phyloP scores from a whole-genome alignment of 2,797 vertebrate species.

The Epinephelus coioides region DNA sequence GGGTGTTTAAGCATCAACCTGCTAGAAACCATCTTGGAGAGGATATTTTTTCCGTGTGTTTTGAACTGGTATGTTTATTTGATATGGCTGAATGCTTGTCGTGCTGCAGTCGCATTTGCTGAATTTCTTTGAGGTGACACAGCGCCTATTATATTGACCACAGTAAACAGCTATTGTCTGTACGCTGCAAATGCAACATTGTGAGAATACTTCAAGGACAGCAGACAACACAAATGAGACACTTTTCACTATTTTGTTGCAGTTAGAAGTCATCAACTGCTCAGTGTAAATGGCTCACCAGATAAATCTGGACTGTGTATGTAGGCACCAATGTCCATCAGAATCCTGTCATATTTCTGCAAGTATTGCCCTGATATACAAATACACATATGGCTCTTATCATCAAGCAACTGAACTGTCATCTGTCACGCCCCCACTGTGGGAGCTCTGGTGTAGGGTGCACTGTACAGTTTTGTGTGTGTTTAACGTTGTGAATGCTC shows the following conservation, averaged over 20 bases:
- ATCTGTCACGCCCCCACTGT: too few species aligned
- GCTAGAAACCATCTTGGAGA: slow-evolving; percentile 1
- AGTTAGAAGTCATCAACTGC: slow-evolving; percentile 20
- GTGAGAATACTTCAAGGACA: slow-evolving; percentile 41
- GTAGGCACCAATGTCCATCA: background rate
- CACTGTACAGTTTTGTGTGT: too few species aligned
- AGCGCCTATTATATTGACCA: slow-evolving; percentile 15
- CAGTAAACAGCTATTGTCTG: slow-evolving; percentile 8
- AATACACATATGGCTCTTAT: too few species aligned
- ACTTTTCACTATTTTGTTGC: slow-evolving; percentile 31
- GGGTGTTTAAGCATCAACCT: slow-evolving; percentile 16
- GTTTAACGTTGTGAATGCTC: too few species aligned
- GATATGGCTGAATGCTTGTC: background rate
- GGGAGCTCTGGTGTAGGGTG: too few species aligned
- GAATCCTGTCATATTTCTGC: background rate
- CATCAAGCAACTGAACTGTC: too few species aligned
- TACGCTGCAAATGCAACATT: slow-evolving; percentile 29
- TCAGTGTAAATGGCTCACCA: slow-evolving; percentile 28
- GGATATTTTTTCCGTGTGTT: background rate
- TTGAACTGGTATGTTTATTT: background rate
- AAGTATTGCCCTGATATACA: too few species aligned
- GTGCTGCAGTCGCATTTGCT: slow-evolving; percentile 9
- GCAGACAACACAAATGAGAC: slow-evolving; percentile 24
- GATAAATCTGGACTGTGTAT: slow-evolving; percentile 28
- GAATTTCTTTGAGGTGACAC: slow-evolving; percentile 2